These are phyloP conservation scores for Solenopsis fugax DNA, from an alignment of 1,140 invertebrate genomes.

Conservation along the genomic window DNA sequence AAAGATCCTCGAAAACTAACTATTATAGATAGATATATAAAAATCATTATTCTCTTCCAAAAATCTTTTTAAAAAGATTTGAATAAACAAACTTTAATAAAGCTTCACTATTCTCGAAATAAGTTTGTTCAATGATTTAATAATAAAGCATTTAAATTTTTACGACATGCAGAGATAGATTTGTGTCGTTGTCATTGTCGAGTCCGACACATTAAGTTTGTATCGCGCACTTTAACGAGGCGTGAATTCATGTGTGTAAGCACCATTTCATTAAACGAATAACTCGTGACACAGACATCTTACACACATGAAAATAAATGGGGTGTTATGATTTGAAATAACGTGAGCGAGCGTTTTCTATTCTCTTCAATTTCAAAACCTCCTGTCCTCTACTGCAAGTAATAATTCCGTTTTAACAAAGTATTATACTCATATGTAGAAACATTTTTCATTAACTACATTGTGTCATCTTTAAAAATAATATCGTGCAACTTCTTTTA, in stretches of 20 bases:
- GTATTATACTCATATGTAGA: background rate
- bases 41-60: background rate
- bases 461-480: background rate
- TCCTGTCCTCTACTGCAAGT: background rate
- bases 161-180: background rate
- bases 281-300: background rate
- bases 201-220: conserved; percentile 44
- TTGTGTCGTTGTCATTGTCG: background rate
- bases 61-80: background rate
- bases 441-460: background rate
- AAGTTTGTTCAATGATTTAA: background rate
- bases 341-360: background rate
- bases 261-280: conserved; percentile 38
- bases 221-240: conserved; percentile 24
- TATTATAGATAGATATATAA: background rate
- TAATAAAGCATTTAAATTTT: conserved; percentile 9
- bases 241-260: conserved; percentile 14
- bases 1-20: no score
- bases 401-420: background rate
- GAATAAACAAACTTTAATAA: conserved; percentile 7
- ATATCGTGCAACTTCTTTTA: background rate
- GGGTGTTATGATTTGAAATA: background rate
- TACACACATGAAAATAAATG: conserved; percentile 33
- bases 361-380: background rate
- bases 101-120: background rate